phyloP scores from a whole-genome alignment of 1,140 invertebrate species.

The Melipona quadrifasciata region DNA sequence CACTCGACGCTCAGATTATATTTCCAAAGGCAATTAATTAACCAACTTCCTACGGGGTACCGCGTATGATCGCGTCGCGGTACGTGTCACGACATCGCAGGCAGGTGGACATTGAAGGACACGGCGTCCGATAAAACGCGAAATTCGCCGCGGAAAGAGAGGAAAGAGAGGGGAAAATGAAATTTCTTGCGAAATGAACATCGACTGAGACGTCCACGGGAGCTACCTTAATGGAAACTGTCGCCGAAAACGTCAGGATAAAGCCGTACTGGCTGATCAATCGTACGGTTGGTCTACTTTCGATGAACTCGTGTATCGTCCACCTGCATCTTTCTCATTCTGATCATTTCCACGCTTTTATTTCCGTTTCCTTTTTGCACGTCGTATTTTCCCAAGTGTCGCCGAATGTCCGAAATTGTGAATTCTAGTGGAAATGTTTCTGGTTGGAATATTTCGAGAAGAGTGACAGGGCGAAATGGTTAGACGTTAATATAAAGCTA shows the following conservation, averaged over 20 bases:
- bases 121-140: neutral
- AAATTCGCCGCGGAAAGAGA: no score
- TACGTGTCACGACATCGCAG: slow-evolving; percentile 3
- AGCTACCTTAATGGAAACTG: slow-evolving; percentile 57
- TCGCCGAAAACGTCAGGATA: slow-evolving; percentile 51
- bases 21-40: slow-evolving; percentile 73
- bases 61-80: slow-evolving; percentile 43
- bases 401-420: neutral
- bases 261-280: slow-evolving; percentile 44
- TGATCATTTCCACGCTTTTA: neutral
- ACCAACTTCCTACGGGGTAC: slow-evolving; percentile 60
- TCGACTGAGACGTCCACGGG: slow-evolving; percentile 31
- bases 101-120: neutral
- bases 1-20: slow-evolving; percentile 66
- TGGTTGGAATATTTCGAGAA: neutral
- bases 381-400: neutral
- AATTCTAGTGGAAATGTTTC: neutral
- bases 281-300: slow-evolving; percentile 41
- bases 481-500: neutral
- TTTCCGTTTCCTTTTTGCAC: neutral
- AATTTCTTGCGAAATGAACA: slow-evolving; percentile 51
- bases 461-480: neutral
- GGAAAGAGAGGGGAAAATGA: slow-evolving; percentile 40
- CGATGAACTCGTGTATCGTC: slow-evolving; percentile 7
- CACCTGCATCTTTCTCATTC: neutral